Conservation (phyloP, 2,888 invertebrate species). For the Rhingia campestris region DNA sequence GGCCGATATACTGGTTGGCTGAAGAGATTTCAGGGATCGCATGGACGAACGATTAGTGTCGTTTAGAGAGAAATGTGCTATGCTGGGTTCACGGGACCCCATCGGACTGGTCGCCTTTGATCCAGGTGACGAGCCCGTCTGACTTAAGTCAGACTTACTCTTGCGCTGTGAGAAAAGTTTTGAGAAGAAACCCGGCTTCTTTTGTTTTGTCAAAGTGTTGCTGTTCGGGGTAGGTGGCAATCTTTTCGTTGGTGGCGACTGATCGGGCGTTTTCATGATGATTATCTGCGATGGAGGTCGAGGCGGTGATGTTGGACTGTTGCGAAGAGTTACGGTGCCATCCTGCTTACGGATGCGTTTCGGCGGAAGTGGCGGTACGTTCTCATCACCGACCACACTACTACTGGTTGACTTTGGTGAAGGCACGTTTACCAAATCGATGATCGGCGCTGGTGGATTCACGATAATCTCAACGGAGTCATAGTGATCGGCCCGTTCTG, state of each 20-base stretch:
- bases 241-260: slow-evolving; percentile 84
- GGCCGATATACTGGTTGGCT: slow-evolving; percentile 78
- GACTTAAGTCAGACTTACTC: slow-evolving; percentile 83
- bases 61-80: slow-evolving; percentile 78
- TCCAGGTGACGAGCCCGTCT: slow-evolving; percentile 75
- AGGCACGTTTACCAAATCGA: slow-evolving; percentile 82
- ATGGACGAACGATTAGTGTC: slow-evolving; percentile 80
- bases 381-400: slow-evolving; percentile 84
- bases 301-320: slow-evolving; percentile 72
- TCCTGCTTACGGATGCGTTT: slow-evolving; percentile 87
- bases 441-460: slow-evolving; percentile 83
- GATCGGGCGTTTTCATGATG: slow-evolving; percentile 81
- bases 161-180: slow-evolving; percentile 85
- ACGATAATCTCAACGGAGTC: slow-evolving; percentile 82
- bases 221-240: slow-evolving; percentile 83
- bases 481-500: slow-evolving; percentile 82
- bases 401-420: slow-evolving; percentile 53
- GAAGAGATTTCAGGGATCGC: slow-evolving; percentile 79
- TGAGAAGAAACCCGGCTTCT: slow-evolving; percentile 86
- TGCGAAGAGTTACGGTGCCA: slow-evolving; percentile 53
- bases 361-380: slow-evolving; percentile 91
- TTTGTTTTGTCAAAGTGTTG: slow-evolving; percentile 84
- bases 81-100: slow-evolving; percentile 80
- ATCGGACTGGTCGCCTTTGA: slow-evolving; percentile 77
- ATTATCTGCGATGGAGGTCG: slow-evolving; percentile 79